Conservation (phyloP, 2,797 vertebrate species). For the Huso huso region DNA sequence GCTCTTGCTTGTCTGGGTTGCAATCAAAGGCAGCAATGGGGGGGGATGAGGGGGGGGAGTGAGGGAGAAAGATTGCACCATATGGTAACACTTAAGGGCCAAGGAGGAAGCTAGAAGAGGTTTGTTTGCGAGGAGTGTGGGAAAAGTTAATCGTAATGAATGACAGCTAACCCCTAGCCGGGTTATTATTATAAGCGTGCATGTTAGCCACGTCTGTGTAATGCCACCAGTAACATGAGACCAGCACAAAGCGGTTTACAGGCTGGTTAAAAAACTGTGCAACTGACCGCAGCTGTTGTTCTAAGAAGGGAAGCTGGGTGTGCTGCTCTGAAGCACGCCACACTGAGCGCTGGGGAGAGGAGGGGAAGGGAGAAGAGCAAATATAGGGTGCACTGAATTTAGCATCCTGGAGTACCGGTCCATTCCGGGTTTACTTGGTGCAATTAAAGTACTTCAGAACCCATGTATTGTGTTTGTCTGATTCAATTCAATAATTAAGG, state of each 20-base stretch:
- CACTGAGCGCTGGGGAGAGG: conserved; percentile 34
- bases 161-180: conserved; percentile 73
- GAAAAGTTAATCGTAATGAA: conserved; percentile 90
- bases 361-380: conserved; percentile 46
- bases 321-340: conserved; percentile 23
- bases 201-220: conserved; percentile 47
- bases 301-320: conserved; percentile 29
- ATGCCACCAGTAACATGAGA: conserved; percentile 59
- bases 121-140: conserved; percentile 73
- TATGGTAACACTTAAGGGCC: conserved; percentile 89
- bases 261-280: background rate
- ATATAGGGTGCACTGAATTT: too few species aligned
- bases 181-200: conserved; percentile 64
- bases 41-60: conserved; percentile 43
- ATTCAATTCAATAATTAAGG: too few species aligned
- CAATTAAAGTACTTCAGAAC: too few species aligned
- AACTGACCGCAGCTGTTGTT: conserved; percentile 35
- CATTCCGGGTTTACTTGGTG: too few species aligned
- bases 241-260: conserved; percentile 55
- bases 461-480: too few species aligned
- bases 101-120: conserved; percentile 74
- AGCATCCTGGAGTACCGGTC: too few species aligned
- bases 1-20: conserved; percentile 73
- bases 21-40: conserved; percentile 68
- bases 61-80: conserved; percentile 54